Base-by-base conservation (phyloP, 2,113 vertebrate genomes). In the Spilogale gracilis region DNA sequence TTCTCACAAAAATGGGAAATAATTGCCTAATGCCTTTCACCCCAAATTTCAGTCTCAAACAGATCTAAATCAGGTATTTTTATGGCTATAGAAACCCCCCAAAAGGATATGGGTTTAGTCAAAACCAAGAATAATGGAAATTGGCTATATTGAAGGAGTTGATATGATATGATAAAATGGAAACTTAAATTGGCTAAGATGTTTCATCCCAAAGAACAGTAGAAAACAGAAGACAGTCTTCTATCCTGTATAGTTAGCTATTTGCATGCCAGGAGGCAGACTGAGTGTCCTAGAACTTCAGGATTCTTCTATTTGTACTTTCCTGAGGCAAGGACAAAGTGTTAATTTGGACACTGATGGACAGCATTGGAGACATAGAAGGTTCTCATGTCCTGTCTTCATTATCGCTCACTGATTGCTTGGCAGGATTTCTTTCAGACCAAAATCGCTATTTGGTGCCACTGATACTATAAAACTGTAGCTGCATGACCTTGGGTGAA, bases 31-130 rank as follows among this genome's bases (percentile, higher is more conserved):
- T 2, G 6, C 9, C 38, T 82, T 93, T 89, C 80, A 69, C 43
- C 43, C 79, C 79, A 94, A 87, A 95, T 91, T 96, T 85, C 43
- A 43, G 9, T 83, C 56, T 95, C 95, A 90, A 95, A 82, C 9
- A 93, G 48, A 96, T 83, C 21, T 38, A 94, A 86, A 82, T 93
- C 38, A 14, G 30, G 38, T 91, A 82, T 88, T 92, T 92, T 96
- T 78, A 82, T 88, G 95, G n/a, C 7, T 48, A 80, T 3, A 89
- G n/a, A 78, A 32, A 23, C 16, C 13, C 71, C 48, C 17, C 48
- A 69, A 95, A 90, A 82, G 27, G 38, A 94, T 60, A 69, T 11
- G 23, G n/a, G 21, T 45, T 96, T 73, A 94, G 3, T 50, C 83
- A 30, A 96, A 95, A 91, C 3, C 27, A 97, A 63, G 32, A 89